Evolutionary conservation across 1,140 invertebrate genomes (phyloP).

Genomic region (Coptotermes formosanus): DNA sequence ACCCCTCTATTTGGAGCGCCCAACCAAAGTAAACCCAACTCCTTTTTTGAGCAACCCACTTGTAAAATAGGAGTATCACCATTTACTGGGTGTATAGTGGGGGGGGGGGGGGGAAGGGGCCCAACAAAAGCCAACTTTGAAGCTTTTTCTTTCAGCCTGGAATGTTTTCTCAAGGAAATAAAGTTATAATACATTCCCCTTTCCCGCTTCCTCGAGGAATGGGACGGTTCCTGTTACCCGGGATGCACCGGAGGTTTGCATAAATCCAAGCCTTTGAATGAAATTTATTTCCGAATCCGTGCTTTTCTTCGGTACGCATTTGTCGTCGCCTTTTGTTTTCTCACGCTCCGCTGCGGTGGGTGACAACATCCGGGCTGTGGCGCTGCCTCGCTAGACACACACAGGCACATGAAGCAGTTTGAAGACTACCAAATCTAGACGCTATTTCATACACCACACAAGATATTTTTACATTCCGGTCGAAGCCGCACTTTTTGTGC

Average conservation of each 20-base stretch:
- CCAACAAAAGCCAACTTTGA: slow-evolving; percentile 26
- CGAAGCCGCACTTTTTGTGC: neutral
- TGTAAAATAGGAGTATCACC: slow-evolving; percentile 12
- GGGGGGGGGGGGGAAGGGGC: neutral
- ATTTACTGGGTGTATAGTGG: neutral
- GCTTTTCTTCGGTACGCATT: slow-evolving; percentile 13
- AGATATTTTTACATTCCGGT: slow-evolving; percentile 1
- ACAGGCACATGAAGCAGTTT: neutral
- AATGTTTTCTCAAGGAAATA: slow-evolving; percentile 30
- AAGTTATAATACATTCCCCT: slow-evolving; percentile 32
- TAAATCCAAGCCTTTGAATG: slow-evolving; percentile 26
- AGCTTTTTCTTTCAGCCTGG: slow-evolving; percentile 19
- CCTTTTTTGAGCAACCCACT: neutral
- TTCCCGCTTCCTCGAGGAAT: slow-evolving; percentile 17
- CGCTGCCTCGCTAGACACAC: neutral
- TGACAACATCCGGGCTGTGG: slow-evolving; percentile 22
- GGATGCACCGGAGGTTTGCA: slow-evolving; percentile 26
- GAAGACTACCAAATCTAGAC: neutral
- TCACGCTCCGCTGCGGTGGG: slow-evolving; percentile 22
- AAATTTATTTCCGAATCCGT: slow-evolving; percentile 30
- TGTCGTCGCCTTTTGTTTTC: slow-evolving; percentile 31
- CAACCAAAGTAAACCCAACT: neutral
- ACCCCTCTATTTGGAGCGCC: neutral
- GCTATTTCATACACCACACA: neutral
- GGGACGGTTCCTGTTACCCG: slow-evolving; percentile 23